Evolutionary conservation across 2,797 vertebrate species (phyloP).

Genomic region (Acridotheres tristis): DNA sequence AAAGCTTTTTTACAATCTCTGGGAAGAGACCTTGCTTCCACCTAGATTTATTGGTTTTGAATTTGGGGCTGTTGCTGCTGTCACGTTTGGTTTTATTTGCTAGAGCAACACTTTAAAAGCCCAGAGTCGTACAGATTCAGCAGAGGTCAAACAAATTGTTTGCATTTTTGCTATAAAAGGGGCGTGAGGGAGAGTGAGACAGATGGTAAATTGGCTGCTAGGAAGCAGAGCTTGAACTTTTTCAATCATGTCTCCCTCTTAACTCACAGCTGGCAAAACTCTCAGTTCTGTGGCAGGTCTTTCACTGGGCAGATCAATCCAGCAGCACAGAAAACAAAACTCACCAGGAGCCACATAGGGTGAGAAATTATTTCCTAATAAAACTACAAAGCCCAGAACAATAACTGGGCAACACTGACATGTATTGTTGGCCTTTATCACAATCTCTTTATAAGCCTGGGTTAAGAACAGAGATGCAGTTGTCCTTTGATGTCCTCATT

Average conservation of each 20-base stretch:
- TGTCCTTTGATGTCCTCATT: slow-evolving; percentile 76
- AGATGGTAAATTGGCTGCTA: slow-evolving; percentile 66
- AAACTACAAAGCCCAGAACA: slow-evolving; percentile 79
- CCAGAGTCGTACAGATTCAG: slow-evolving; percentile 37
- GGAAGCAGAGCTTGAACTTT: slow-evolving; percentile 65
- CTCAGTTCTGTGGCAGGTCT: slow-evolving; percentile 34
- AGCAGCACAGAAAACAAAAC: slow-evolving; percentile 71
- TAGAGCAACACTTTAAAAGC: slow-evolving; percentile 34
- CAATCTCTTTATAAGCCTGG: slow-evolving; percentile 78
- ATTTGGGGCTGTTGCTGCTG: not conserved
- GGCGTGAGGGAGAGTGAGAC: slow-evolving; percentile 25
- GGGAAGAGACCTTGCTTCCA: not conserved
- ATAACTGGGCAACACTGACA: slow-evolving; percentile 72
- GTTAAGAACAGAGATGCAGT: slow-evolving; percentile 74
- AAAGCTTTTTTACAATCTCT: not conserved
- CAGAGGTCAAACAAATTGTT: slow-evolving; percentile 70
- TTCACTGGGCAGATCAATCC: slow-evolving; percentile 66
- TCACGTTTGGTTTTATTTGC: slow-evolving; percentile 43
- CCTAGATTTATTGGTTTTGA: slow-evolving; percentile 15
- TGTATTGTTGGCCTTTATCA: slow-evolving; percentile 79
- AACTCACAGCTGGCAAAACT: slow-evolving; percentile 65
- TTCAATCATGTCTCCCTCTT: slow-evolving; percentile 63
- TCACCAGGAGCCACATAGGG: slow-evolving; percentile 57
- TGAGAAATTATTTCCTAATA: slow-evolving; percentile 80
- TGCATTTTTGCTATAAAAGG: slow-evolving; percentile 68